phyloP scores from a whole-genome alignment of 2,888 invertebrate genomes.

The Hydroisotoma schaefferi region DNA sequence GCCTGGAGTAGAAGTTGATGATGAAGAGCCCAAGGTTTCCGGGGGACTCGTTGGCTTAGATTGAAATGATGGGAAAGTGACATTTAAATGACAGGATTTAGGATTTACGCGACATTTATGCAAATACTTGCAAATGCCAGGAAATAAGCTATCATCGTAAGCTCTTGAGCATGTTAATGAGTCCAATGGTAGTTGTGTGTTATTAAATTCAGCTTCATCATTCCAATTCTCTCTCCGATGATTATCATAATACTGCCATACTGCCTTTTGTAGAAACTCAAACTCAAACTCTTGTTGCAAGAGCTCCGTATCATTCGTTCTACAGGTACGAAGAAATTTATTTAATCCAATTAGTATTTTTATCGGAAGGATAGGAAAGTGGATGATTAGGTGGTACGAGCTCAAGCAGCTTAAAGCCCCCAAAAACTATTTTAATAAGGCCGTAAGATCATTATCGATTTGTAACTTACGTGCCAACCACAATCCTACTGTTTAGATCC shows the following conservation, averaged over 20 bases:
- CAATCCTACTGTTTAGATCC: conserved; percentile 22
- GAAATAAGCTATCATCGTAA: conserved; percentile 44
- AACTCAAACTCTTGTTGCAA: conserved; percentile 45
- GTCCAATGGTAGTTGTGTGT: conserved; percentile 26
- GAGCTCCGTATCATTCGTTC: conserved; percentile 38
- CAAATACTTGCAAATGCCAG: conserved; percentile 39
- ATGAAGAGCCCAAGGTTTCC: conserved; percentile 13
- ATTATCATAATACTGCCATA: conserved; percentile 43
- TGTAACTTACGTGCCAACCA: conserved; percentile 19
- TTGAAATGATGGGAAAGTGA: conserved; percentile 16
- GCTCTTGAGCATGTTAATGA: conserved; percentile 37
- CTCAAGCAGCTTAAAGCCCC: no score
- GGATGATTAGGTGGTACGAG: no score
- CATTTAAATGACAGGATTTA: conserved; percentile 26
- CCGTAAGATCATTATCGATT: no score
- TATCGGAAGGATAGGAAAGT: no score
- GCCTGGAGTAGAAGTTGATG: conserved; percentile 23
- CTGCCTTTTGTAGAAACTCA: conserved; percentile 46
- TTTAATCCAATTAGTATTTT: not conserved
- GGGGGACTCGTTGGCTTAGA: conserved; percentile 16
- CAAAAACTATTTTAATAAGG: no score
- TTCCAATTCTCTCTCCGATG: conserved; percentile 27
- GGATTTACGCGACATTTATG: conserved; percentile 39
- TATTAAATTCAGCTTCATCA: conserved; percentile 25
- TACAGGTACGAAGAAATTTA: not conserved